Evolutionary conservation across 2,113 vertebrate species (phyloP), one percentile per base, ranked within the genome.

Genomic region (Dasyurus viverrinus): DNA sequence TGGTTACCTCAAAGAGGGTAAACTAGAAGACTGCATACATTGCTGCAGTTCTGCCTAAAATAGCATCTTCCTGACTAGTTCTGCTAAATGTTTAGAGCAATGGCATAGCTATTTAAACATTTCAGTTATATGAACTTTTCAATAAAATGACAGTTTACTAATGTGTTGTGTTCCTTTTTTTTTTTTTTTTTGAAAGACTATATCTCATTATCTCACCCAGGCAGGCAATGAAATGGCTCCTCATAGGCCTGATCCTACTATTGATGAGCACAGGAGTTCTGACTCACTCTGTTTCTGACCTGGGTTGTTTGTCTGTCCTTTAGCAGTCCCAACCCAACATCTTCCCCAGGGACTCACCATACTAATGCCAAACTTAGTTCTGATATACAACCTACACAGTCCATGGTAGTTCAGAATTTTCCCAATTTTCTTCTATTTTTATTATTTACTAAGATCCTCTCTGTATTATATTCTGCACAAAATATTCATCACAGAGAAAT

Each of bases 401-500:
- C n/a, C n/a, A 22, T 3, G n/a, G 68, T n/a, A 8, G 19, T 42
- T 84, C 68, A 84, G n/a, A 84, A 84, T 19, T 42, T 84, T 23
- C 12, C 60, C 36, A 76, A 36, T 76, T 76, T 60, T 60, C 54
- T 54, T 54, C 23, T 54, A 22, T 54, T 54, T 54, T 27, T 60
- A 60, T 60, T 27, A 60, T 27, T 60, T 60, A 60, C 8, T 57
- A 27, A 57, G 8, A 54, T 19, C 54, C 16, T 60, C 26, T 60
- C 55, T 60, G 25, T 68, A 36, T 4, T 36, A 68, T 30, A 36
- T 68, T 68, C 27, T 68, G 11, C 10, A 27, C 36, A 36, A 36
- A 76, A 76, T n/a, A n/a, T 12, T 68, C 36, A 36, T 91, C 91
- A 94, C 5, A 92, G 89, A 95, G 14, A 95, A 96, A 93, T 8